Conservation (phyloP, 2,888 invertebrate species). For the Cancer borealis region DNA sequence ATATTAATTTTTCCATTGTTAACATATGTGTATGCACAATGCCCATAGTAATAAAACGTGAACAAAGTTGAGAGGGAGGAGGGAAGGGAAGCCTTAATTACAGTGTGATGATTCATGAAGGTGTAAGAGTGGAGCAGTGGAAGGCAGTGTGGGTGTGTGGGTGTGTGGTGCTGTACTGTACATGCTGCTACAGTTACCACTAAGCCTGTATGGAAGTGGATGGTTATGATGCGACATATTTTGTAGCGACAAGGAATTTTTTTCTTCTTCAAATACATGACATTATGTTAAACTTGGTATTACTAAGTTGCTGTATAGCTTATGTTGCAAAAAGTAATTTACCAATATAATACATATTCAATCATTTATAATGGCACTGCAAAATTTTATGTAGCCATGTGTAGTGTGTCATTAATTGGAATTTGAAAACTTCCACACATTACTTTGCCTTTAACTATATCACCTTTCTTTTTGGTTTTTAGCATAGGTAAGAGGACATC, state of each 20-base stretch:
- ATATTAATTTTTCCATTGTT: background rate
- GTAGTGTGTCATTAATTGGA: background rate
- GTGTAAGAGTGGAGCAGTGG: background rate
- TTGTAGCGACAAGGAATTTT: background rate
- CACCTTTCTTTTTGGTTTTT: background rate
- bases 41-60: background rate
- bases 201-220: background rate
- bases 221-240: background rate
- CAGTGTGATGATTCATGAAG: background rate
- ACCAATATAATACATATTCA: background rate
- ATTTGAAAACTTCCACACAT: background rate
- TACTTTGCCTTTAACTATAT: background rate
- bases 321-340: background rate
- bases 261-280: background rate
- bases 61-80: background rate
- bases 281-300: background rate
- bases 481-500: background rate
- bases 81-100: background rate
- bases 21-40: background rate
- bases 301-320: background rate
- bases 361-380: background rate
- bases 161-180: background rate
- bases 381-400: background rate
- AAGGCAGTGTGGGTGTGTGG: background rate
- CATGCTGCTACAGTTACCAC: background rate